Evolutionary conservation across 2,113 vertebrate species (phyloP), one percentile per base, ranked within the genome.

Genomic region (Lipotes vexillifer): DNA sequence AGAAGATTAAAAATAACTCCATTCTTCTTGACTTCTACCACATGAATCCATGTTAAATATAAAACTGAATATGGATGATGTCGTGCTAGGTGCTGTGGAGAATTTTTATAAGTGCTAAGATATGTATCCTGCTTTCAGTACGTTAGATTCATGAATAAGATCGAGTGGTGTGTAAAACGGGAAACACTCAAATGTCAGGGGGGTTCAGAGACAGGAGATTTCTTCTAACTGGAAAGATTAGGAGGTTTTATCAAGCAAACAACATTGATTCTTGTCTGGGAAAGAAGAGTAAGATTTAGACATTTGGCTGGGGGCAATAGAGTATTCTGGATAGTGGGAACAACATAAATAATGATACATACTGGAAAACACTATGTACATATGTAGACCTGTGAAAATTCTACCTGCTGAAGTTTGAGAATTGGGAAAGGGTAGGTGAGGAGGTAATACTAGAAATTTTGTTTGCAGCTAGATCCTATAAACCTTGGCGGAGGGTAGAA

Each of bases 51-150:
- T 55, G 41, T 94, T 74, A 90, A 95, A 95, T 63, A 38, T 83
- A 46, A 96, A 77, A 87, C 29, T 84, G 93, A 97, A 82, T 80
- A 29, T 93, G 75, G 81, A 46, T 49, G 13, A 84, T 71, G 25
- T 33, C 21, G 27, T 75, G 61, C 57, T 95, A 95, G 65, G 36
- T 84, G n/a, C 10, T 52, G 23, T n/a, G 44, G 57, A 95, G 20
- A 52, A 90, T 90, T 97, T 93, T 88, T 31, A 27, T 81, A 90
- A 74, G 59, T 81, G 49, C 20, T 95, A 84, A 96, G 23, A 95
- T 88, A 65, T 65, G 57, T 81, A 65, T 88, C 33, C 21, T 90
- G 36, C 44, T 93, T 95, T 84, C 63, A 84, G 69, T 49, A 84
- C 63, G 44, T 82, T 91, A 93, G 59, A 84, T 75, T 63, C 41